Base-by-base conservation (phyloP, 2,888 invertebrate genomes). In the Andrena bucephala region DNA sequence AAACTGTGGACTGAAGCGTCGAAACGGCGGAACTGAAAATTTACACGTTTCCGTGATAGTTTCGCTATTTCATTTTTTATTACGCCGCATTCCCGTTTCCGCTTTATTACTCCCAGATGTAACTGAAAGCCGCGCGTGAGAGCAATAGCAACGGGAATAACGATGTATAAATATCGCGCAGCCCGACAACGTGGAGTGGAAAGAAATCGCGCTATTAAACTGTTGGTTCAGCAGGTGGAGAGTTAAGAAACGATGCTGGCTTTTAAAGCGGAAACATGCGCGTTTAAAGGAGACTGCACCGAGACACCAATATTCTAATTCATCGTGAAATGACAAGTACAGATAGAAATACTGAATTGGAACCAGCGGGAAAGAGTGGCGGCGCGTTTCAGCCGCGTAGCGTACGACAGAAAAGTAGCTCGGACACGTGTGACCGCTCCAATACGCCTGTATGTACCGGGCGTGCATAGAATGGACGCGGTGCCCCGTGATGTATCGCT, bases 401-500 rank as follows among this genome's bases (percentile, higher is more conserved):
- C 80, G 63, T 29, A 48, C 33, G 71, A 67, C 63, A 67, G 78
- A 80, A 87, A 80, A 73, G 54, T 70, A 29, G 59, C 62, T 66
- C 71, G 66, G 73, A 71, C 69, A 33, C 69, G 69, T 54, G 81
- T 68, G 71, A 57, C 70, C 63, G 52, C n/a, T 13, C 6, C 54
- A 1, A 63, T 60, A 48, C 2, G 36, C 62, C 33, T 42, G 27
- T 65, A 24, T 24, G 66, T 69, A 65, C 52, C 62, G 65, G 29
- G 74, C 63, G 69, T 42, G 68, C 57, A 57, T 62, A 66, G 83
- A 80, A 79, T 63, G 84, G 65, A 71, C 78, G 83, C 75, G 78
- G 67, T 67, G 71, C 83, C 31, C 79, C 79, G 82, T 88, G 87
- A 90, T 90, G 83, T 87, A 87, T 86, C 82, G 85, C 73, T 60